phyloP scores from a whole-genome alignment of 2,888 invertebrate genomes.

The Chirona hameri region DNA sequence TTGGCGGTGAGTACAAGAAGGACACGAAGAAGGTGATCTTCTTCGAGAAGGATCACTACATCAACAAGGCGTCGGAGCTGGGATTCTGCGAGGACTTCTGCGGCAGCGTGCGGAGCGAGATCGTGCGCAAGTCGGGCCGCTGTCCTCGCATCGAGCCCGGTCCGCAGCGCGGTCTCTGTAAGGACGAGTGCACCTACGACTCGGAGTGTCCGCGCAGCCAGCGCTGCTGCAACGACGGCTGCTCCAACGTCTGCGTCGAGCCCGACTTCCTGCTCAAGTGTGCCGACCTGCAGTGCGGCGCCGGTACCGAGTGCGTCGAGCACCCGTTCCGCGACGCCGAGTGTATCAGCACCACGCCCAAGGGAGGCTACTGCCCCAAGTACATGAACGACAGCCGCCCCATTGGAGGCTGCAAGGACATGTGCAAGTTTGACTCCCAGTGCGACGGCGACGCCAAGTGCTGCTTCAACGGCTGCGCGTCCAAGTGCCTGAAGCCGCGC shows the following conservation, averaged over 20 bases:
- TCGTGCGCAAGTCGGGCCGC: not conserved
- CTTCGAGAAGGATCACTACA: conserved; percentile 11
- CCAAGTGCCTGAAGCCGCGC: not conserved
- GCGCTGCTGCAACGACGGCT: conserved; percentile 2
- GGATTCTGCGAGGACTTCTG: not conserved
- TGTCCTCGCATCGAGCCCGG: not conserved
- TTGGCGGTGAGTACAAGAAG: not conserved
- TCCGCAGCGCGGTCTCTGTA: not conserved
- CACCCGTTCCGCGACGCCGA: not conserved
- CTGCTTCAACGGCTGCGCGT: conserved; percentile 13
- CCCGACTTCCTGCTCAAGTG: not conserved
- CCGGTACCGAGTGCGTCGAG: not conserved
- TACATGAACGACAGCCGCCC: conserved; percentile 24
- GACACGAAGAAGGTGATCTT: not conserved
- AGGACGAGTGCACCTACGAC: conserved; percentile 9
- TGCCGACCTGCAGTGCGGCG: not conserved
- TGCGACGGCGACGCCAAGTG: conserved; percentile 24
- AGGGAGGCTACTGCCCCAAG: conserved; percentile 6
- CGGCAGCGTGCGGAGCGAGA: not conserved
- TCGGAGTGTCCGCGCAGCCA: conserved; percentile 12
- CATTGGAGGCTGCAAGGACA: not conserved
- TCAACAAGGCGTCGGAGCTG: not conserved
- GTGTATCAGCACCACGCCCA: conserved; percentile 4
- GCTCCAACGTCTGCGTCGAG: conserved; percentile 7
- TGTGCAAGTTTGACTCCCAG: not conserved